These are phyloP conservation scores for Allacma fusca DNA, from an alignment of 2,888 invertebrate species.

Conservation along the genomic window DNA sequence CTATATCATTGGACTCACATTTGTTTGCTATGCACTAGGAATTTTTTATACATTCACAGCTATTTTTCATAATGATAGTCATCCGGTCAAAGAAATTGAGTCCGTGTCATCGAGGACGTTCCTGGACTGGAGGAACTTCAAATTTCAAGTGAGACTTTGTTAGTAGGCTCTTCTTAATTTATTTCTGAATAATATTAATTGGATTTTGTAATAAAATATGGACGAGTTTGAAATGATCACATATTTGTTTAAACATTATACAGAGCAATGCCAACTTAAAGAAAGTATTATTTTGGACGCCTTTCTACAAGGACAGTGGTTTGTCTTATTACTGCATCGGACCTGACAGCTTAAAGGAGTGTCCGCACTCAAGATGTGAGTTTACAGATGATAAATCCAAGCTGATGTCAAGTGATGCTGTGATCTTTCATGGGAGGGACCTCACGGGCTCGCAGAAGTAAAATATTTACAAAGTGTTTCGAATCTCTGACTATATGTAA, in stretches of 20 bases:
- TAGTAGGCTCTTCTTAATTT: not conserved
- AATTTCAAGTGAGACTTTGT: not conserved
- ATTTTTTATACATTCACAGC: constrained; percentile 20
- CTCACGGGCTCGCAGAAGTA: constrained; percentile 18
- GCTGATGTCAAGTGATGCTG: constrained; percentile 53
- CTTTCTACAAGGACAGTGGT: constrained; percentile 29
- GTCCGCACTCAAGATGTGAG: constrained; percentile 54
- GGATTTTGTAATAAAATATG: not conserved
- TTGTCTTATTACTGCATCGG: constrained; percentile 29
- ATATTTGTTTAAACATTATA: not conserved
- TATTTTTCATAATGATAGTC: not conserved
- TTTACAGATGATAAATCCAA: constrained; percentile 52
- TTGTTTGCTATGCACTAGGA: constrained; percentile 6
- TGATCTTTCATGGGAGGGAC: constrained; percentile 53
- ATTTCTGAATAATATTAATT: not conserved
- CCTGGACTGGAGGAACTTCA: not conserved
- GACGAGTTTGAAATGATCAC: too few species aligned
- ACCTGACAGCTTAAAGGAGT: constrained; percentile 45
- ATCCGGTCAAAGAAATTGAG: too few species aligned
- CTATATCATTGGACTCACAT: not conserved
- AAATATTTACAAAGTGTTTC: not conserved
- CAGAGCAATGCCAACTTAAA: not conserved
- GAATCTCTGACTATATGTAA: too few species aligned
- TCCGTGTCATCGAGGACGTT: not conserved
- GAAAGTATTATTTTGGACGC: constrained; percentile 40